Percentiles rank a stretch among this genome's conserved stretches.
phyloP scores from a whole-genome alignment of 2,797 vertebrate species.

The Taenioides sp. region DNA sequence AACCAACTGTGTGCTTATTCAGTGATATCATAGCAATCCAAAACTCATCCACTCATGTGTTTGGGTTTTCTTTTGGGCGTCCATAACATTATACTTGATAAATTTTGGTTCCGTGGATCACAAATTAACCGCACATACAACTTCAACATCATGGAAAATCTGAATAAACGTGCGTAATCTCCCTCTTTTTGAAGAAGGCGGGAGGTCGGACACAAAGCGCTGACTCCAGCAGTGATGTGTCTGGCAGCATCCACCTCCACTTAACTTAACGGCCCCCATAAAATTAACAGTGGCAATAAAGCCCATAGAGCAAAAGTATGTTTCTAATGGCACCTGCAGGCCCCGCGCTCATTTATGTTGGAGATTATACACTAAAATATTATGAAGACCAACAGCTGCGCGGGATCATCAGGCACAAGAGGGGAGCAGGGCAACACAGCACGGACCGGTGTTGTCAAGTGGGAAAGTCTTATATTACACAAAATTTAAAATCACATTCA shows the following conservation, averaged over 20 bases:
- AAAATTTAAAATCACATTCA: too few species aligned
- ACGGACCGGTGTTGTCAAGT: not conserved
- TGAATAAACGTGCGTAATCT: constrained; percentile 19
- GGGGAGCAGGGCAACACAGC: not conserved
- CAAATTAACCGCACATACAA: constrained; percentile 8
- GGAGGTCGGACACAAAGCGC: constrained; percentile 53
- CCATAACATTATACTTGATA: not conserved
- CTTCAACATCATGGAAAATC: constrained; percentile 2
- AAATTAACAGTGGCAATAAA: constrained; percentile 80
- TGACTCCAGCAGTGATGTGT: constrained; percentile 66
- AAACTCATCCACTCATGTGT: not conserved
- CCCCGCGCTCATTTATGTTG: constrained; percentile 69
- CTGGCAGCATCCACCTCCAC: constrained; percentile 72
- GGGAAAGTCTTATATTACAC: too few species aligned
- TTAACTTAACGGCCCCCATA: constrained; percentile 74
- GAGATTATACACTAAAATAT: constrained; percentile 76
- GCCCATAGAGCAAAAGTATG: constrained; percentile 70
- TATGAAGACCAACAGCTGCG: constrained; percentile 57
- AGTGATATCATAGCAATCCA: not conserved
- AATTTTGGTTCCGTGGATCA: not conserved
- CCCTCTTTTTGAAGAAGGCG: not conserved
- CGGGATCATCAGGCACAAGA: constrained; percentile 8
- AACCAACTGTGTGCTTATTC: not conserved
- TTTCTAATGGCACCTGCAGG: constrained; percentile 77
- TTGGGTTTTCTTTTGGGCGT: not conserved